These are phyloP conservation scores for Eristalinus aeneus DNA, from an alignment of 2,888 invertebrate genomes.

Conservation along the genomic window DNA sequence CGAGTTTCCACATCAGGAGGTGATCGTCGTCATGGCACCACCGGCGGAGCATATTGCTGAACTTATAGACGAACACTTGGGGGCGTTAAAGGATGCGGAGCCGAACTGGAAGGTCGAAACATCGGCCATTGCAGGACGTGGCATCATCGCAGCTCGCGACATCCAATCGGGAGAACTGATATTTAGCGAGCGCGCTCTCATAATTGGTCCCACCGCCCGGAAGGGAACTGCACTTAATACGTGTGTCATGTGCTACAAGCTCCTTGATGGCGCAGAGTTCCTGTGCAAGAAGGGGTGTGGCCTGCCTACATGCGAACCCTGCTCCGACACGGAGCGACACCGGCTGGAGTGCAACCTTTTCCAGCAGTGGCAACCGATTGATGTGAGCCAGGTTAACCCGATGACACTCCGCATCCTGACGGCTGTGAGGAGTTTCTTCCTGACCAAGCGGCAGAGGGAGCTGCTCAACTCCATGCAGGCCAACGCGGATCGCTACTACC, in stretches of 20 bases:
- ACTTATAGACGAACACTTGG: constrained; percentile 76
- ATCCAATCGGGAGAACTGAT: constrained; percentile 86
- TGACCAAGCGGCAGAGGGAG: constrained; percentile 75
- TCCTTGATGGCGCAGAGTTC: constrained; percentile 75
- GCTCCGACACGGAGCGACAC: constrained; percentile 84
- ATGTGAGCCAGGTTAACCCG: constrained; percentile 74
- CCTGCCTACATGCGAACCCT: constrained; percentile 85
- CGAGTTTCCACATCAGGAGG: neutral
- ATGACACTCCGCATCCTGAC: constrained; percentile 76
- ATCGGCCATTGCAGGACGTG: constrained; percentile 86
- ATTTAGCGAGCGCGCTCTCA: constrained; percentile 86
- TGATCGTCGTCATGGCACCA: constrained; percentile 9
- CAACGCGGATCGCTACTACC: constrained; percentile 76
- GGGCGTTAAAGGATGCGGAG: constrained; percentile 72
- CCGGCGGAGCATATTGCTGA: constrained; percentile 72
- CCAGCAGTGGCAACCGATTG: constrained; percentile 83
- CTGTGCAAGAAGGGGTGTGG: constrained; percentile 85
- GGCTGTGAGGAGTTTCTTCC: constrained; percentile 77
- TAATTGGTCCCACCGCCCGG: constrained; percentile 86
- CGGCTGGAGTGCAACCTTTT: constrained; percentile 85
- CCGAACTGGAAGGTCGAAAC: constrained; percentile 83
- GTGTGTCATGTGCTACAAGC: constrained; percentile 85
- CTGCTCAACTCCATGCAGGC: constrained; percentile 79
- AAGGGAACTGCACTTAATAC: constrained; percentile 82
- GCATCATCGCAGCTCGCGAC: constrained; percentile 86